Conservation (phyloP, 2,797 vertebrate genomes). For the Percopsis omiscomaycus region DNA sequence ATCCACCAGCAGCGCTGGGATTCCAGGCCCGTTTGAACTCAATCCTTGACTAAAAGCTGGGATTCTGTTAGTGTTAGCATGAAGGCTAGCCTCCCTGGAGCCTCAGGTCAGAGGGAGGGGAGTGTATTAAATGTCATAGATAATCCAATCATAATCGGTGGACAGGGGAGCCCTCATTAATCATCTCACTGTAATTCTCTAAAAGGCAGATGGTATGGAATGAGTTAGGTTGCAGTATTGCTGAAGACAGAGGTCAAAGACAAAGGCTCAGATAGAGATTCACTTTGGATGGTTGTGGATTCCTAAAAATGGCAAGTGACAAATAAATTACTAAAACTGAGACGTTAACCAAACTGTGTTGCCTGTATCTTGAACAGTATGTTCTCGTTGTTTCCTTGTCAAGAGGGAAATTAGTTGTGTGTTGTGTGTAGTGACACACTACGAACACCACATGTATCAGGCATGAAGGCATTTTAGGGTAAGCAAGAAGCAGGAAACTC, state of each 20-base stretch:
- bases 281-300: constrained; percentile 23
- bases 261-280: not conserved
- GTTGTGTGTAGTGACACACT: not conserved
- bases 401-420: not conserved
- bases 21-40: constrained; percentile 72
- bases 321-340: not conserved
- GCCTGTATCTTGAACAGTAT: constrained; percentile 22
- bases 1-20: constrained; percentile 63
- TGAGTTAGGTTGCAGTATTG: constrained; percentile 58
- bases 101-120: constrained; percentile 63
- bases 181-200: constrained; percentile 74
- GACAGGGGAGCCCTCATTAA: constrained; percentile 67
- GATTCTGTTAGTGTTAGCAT: constrained; percentile 67
- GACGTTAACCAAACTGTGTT: constrained; percentile 2
- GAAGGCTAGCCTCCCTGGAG: constrained; percentile 64
- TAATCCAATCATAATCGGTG: constrained; percentile 71
- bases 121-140: constrained; percentile 69
- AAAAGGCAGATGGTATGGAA: constrained; percentile 70
- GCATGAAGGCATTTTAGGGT: constrained; percentile 68
- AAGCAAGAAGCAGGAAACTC: constrained; percentile 73
- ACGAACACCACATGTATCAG: not conserved
- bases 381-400: constrained; percentile 8
- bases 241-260: constrained; percentile 47
- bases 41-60: constrained; percentile 72
- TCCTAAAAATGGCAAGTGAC: constrained; percentile 9